These are phyloP conservation scores for Asbolus verrucosus DNA, from an alignment of 1,140 invertebrate genomes.

Conservation along the genomic window DNA sequence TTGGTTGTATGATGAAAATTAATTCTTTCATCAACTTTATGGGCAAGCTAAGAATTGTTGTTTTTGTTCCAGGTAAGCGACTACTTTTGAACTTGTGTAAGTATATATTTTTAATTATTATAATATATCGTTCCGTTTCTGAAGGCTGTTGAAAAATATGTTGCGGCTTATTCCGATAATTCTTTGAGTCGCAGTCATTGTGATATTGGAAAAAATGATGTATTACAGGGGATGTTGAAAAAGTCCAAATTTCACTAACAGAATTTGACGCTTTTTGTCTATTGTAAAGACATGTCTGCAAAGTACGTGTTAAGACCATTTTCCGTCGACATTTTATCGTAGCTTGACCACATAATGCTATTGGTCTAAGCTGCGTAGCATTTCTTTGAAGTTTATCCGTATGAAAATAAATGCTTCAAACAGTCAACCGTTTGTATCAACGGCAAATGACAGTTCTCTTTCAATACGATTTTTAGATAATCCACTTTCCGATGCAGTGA, in stretches of 20 bases:
- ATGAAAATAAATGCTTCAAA: slow-evolving; percentile 15
- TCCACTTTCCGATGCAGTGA: no score
- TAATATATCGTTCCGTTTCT: no score
- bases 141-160: no score
- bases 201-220: slow-evolving; percentile 9
- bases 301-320: slow-evolving; percentile 1
- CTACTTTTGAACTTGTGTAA: no score
- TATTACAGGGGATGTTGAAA: neutral
- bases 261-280: slow-evolving; percentile 22
- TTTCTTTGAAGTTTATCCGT: slow-evolving; percentile 10
- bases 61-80: no score
- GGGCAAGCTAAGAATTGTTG: no score
- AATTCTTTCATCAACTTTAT: no score
- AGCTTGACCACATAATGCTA: slow-evolving; percentile 22
- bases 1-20: no score
- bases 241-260: slow-evolving; percentile 4
- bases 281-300: slow-evolving; percentile 2
- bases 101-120: no score
- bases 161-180: neutral
- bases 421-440: slow-evolving; percentile 3
- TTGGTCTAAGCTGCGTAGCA: neutral
- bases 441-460: neutral
- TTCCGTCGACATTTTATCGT: slow-evolving; percentile 16
- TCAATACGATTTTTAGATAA: neutral
- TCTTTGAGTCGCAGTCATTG: no score